Percentiles rank a stretch among this genome's conserved stretches.
These are phyloP conservation scores for Drosophila acutilabella DNA, from an alignment of 2,888 invertebrate species.

Conservation along the genomic window DNA sequence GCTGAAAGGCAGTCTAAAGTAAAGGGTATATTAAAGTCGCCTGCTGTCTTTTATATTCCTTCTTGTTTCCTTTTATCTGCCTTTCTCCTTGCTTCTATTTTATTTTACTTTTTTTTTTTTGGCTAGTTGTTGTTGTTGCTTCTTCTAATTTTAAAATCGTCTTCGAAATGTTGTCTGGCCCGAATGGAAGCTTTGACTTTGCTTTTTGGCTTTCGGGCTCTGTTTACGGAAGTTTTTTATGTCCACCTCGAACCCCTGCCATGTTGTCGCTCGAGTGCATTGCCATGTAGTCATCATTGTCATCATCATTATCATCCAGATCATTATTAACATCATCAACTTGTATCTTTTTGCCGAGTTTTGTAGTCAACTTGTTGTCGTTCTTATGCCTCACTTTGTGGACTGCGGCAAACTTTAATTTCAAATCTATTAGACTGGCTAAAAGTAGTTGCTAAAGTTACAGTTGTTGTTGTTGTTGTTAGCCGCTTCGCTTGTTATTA, in stretches of 20 bases:
- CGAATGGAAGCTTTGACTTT: constrained; percentile 46
- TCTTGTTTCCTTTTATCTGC: neutral
- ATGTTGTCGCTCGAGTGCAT: constrained; percentile 64
- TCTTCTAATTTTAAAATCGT: constrained; percentile 79
- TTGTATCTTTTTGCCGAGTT: constrained; percentile 56
- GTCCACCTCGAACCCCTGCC: constrained; percentile 11
- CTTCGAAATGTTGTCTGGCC: constrained; percentile 70
- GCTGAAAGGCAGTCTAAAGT: neutral
- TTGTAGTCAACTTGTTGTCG: constrained; percentile 76
- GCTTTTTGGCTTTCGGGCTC: constrained; percentile 46
- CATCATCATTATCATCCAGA: constrained; percentile 46
- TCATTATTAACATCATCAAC: constrained; percentile 38
- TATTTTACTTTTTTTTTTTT: constrained; percentile 12
- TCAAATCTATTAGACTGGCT: constrained; percentile 73
- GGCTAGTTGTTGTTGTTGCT: constrained; percentile 43
- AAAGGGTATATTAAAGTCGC: neutral
- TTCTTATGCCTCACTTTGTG: constrained; percentile 49
- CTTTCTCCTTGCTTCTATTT: neutral
- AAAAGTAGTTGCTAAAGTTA: constrained; percentile 38
- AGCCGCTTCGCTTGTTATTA: constrained; percentile 72
- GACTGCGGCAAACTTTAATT: constrained; percentile 74
- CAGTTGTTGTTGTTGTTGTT: constrained; percentile 16
- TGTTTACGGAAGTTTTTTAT: constrained; percentile 75
- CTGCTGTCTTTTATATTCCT: neutral
- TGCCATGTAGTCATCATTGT: constrained; percentile 68